Conservation (phyloP, 1,140 invertebrate genomes). For the Leptopilina boulardi region DNA sequence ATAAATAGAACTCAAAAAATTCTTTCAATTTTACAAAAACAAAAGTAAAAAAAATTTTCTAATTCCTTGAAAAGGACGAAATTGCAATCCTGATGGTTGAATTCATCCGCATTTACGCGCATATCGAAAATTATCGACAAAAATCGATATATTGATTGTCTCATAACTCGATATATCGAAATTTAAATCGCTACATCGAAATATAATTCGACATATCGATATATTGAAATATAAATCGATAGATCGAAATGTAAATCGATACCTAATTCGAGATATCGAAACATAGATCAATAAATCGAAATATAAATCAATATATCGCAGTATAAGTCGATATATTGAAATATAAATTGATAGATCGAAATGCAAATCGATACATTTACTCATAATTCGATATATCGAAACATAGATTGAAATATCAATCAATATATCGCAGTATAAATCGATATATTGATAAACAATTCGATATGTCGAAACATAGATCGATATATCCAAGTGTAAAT, state of each 20-base stretch:
- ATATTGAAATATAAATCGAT: neutral
- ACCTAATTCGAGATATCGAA: too few relatives aligned
- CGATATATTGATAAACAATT: too few relatives aligned
- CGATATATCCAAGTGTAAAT: too few relatives aligned
- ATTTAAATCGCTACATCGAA: neutral
- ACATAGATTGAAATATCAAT: neutral
- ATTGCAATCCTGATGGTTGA: conserved; percentile 27
- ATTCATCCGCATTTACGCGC: neutral
- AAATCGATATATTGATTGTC: neutral
- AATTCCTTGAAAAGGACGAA: conserved; percentile 7
- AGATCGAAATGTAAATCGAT: neutral
- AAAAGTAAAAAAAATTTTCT: too few relatives aligned
- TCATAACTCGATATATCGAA: too few relatives aligned
- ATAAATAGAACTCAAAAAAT: neutral
- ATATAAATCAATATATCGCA: neutral
- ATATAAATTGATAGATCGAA: neutral
- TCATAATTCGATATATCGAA: too few relatives aligned
- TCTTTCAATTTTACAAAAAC: neutral
- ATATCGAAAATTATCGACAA: neutral
- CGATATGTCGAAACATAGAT: too few relatives aligned
- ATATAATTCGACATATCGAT: neutral
- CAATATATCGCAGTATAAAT: neutral
- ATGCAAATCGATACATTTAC: neutral
- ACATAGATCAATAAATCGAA: too few relatives aligned
- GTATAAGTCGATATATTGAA: neutral